These are phyloP conservation scores for Athalia circularis DNA, from an alignment of 2,888 invertebrate genomes.

Conservation along the genomic window DNA sequence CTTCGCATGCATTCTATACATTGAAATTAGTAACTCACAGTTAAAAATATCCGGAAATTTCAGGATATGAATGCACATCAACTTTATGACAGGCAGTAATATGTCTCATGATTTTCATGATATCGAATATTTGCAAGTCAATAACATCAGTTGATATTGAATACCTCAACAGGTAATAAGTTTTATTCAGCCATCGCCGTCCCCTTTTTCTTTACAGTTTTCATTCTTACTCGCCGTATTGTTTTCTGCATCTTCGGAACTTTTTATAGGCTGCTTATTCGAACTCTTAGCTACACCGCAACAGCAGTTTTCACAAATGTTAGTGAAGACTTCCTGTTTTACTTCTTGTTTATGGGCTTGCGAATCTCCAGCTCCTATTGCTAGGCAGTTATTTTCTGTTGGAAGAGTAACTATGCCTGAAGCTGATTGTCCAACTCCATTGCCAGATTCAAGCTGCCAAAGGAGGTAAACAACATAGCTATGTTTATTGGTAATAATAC, in stretches of 20 bases:
- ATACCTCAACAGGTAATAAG: slow-evolving; percentile 1
- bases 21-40: too few species aligned
- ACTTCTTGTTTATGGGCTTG: too few species aligned
- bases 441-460: neutral
- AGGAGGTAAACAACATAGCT: slow-evolving; percentile 4
- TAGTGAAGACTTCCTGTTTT: neutral
- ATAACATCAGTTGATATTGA: neutral
- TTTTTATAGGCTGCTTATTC: neutral
- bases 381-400: neutral
- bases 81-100: neutral
- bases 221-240: neutral
- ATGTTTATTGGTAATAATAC: neutral
- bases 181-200: slow-evolving; percentile 19
- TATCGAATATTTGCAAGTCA: neutral
- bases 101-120: neutral
- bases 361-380: neutral
- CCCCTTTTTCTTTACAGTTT: neutral
- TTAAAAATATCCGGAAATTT: too few species aligned
- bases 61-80: neutral
- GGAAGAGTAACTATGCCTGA: neutral
- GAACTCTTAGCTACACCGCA: neutral
- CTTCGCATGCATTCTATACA: too few species aligned
- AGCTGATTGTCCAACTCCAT: neutral
- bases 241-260: neutral
- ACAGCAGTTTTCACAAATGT: neutral